Conservation (phyloP, 1,140 invertebrate genomes). For the Scaptomyza hsui region DNA sequence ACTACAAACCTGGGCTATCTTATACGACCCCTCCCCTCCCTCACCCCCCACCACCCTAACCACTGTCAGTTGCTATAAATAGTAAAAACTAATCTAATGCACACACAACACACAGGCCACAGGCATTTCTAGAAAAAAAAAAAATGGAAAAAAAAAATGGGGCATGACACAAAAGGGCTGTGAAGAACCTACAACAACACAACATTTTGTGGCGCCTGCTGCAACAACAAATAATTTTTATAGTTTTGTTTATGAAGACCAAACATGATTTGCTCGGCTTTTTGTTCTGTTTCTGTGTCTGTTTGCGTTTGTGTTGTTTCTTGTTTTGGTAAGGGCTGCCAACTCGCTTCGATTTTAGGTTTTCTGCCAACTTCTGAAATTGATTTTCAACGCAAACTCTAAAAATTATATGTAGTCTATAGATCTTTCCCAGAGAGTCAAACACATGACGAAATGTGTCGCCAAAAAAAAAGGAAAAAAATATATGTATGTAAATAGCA, state of each 20-base stretch:
- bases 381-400: conserved; percentile 58
- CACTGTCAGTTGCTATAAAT: conserved; percentile 56
- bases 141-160: background rate
- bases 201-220: conserved; percentile 65
- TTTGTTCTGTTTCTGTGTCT: background rate
- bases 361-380: conserved; percentile 40
- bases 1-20: conserved; percentile 10
- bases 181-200: conserved; percentile 17
- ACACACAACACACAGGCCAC: conserved; percentile 41
- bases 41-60: background rate
- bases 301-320: background rate
- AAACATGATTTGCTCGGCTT: conserved; percentile 54
- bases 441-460: conserved; percentile 50
- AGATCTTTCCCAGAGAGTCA: background rate
- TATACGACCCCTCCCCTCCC: background rate
- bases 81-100: conserved; percentile 57
- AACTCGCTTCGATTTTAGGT: conserved; percentile 1
- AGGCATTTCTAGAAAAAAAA: conserved; percentile 14
- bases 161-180: conserved; percentile 5
- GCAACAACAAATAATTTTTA: conserved; percentile 51
- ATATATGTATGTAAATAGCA: conserved; percentile 7
- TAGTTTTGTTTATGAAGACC: conserved; percentile 71
- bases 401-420: conserved; percentile 56
- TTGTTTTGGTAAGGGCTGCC: conserved; percentile 4
- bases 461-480: conserved; percentile 54